Evolutionary conservation across 2,113 vertebrate genomes (phyloP), one percentile per base, ranked within the genome.

Genomic region (Vulpes ferrilata): DNA sequence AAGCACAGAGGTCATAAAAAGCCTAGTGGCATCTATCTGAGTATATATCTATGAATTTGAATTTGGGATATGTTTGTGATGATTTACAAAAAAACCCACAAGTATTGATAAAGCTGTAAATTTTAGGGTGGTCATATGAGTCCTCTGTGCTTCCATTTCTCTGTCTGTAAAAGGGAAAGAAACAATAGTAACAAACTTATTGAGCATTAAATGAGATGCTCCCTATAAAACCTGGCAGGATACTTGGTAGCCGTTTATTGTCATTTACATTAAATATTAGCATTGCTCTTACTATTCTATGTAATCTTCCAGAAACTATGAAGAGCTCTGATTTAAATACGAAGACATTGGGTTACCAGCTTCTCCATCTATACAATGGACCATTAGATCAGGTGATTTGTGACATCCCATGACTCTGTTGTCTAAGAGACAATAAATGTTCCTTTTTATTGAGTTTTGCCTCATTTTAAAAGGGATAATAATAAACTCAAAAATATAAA

Each of bases 401-500:
- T 32, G 30, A 82, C 43, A 20, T 62, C 83, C 43, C 27, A 0
- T 80, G 55, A 88, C 27, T 81, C 73, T 57, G 7, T 32, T 74
- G 8, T 62, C 13, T 13, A 78, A 22, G 60, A 91, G 13, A 92
- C 12, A 53, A 57, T 10, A 38, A 69, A 69, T 4, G 7, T 60
- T 86, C 13, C 51, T 1, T 64, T 84, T 73, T 55, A 25, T 73
- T 95, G 32, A 8, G 59, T 83, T 90, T 78, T 80, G 55, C 27
- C 23, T 92, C 48, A n/a, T 73, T 35, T 73, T 73, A 67, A 60
- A 11, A 86, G 87, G 11, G 17, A 85, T 11, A 90, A 76, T 53
- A 51, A 74, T n/a, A 90, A 92, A 53, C 23, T 64, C 19, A 27
- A 89, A 93, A 88, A n/a, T 76, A 20, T 57, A 94, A 91, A 60